Conservation (phyloP, 2,113 vertebrate genomes). For the Apaloderma vittatum region DNA sequence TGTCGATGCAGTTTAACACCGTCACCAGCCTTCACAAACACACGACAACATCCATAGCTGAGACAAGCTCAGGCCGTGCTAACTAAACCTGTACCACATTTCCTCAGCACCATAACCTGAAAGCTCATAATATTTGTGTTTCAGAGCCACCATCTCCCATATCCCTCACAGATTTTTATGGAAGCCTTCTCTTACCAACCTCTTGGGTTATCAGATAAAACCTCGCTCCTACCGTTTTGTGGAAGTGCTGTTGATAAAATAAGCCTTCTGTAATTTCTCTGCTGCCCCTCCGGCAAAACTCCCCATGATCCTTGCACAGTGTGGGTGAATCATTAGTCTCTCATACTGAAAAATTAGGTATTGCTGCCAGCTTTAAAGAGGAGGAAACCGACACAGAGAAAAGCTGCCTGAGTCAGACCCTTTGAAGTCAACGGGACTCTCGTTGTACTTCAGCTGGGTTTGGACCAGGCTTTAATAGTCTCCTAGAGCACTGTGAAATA, state of each 20-base stretch:
- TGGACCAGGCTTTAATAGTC: background rate
- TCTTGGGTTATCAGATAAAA: background rate
- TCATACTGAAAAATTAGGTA: background rate
- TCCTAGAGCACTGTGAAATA: background rate
- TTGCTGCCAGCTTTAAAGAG: conserved; percentile 1
- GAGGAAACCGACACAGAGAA: background rate
- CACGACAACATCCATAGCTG: background rate
- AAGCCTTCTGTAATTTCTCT: background rate
- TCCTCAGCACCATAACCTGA: background rate
- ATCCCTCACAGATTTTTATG: background rate
- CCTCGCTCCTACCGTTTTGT: background rate
- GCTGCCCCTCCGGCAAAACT: conserved; percentile 7
- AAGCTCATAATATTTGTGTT: background rate
- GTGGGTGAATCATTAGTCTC: conserved; percentile 29
- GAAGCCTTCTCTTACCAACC: background rate
- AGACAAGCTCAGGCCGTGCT: background rate
- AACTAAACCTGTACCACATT: background rate
- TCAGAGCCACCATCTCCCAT: background rate
- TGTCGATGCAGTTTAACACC: background rate
- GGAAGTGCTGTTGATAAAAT: conserved; percentile 15
- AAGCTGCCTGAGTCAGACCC: conserved; percentile 18
- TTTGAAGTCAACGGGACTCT: background rate
- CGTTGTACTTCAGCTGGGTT: background rate
- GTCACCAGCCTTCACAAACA: background rate
- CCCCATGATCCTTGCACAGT: background rate